Evolutionary conservation across 2,113 vertebrate genomes (phyloP), one percentile per base, ranked within the genome.

Genomic region (Oreocharis arfaki): DNA sequence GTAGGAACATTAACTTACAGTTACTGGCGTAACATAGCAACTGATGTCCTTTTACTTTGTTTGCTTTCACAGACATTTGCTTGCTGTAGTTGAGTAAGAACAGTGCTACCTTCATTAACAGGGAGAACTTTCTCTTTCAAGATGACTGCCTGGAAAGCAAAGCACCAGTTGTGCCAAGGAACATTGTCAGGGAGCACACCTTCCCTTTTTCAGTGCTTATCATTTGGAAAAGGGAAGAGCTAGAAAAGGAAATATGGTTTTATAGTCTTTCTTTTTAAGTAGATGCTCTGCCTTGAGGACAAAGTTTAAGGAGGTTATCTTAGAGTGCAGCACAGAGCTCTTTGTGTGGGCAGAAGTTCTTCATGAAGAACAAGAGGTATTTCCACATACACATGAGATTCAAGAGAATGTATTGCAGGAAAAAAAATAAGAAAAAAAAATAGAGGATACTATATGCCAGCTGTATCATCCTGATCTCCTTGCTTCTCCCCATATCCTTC

Each of bases 111-210:
- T 90, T 84, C 60, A 81, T 87, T 93, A 92, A 70, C 22, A 75
- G 61, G 32, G 42, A 92, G 23, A 93, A 91, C 61, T 91, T 93
- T 88, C 74, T 82, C 90, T 94, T 93, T 95, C 65, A 86, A 81
- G 84, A 91, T 53, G 69, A 84, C 80, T 96, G 73, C 42, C 77
- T 78, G 64, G 56, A 84, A 84, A 90, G 33, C 50, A 91, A 81
- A 95, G 56, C 19, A 56, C 27, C 35, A 41, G 22, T 69, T 84
- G 24, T 84, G 84, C 87, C 89, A 91, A 75, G 49, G 68, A 92
- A 52, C n/a, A 47, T 24, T 59, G 64, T 86, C 19, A 41, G 42
- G 24, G 53, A 60, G 16, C 52, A 94, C 41, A 82, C n/a, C 26
- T 89, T 95, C 49, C 14, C 22, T 81, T 88, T 93, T 87, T 56